Percentiles rank a stretch among this genome's conserved stretches.
These are phyloP conservation scores for Caenorhabditis tropicalis DNA, from an alignment of 1,140 invertebrate genomes.

Conservation along the genomic window DNA sequence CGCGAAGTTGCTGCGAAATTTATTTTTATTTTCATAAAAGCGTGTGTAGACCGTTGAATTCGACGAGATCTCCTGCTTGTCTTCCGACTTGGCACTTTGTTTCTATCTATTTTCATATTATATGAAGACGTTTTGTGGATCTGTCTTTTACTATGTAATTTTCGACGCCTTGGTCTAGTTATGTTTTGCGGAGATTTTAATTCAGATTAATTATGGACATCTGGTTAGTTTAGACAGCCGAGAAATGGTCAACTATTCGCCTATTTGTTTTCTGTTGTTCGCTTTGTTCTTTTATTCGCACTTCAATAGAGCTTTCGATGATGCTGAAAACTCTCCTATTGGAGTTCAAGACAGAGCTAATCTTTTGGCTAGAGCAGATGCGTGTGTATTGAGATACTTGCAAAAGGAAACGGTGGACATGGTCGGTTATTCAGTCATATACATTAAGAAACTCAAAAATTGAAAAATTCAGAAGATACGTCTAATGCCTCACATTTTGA, in stretches of 20 bases:
- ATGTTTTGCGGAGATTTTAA: background rate
- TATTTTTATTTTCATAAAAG: background rate
- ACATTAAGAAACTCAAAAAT: no score
- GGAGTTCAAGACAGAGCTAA: background rate
- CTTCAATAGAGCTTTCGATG: slow-evolving; percentile 11
- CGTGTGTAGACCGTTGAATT: slow-evolving; percentile 27
- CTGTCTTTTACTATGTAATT: background rate
- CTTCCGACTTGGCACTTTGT: slow-evolving; percentile 8
- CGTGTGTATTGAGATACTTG: background rate
- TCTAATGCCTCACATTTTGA: background rate
- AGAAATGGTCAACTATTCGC: background rate
- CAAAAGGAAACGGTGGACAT: background rate
- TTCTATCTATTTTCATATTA: no score
- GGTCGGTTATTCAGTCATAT: background rate
- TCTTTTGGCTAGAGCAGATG: background rate
- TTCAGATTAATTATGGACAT: background rate
- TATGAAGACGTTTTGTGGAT: no score
- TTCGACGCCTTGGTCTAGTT: background rate
- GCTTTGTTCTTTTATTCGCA: background rate
- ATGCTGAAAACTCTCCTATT: background rate
- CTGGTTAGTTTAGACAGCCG: background rate
- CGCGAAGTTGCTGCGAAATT: background rate
- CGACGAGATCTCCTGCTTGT: slow-evolving; percentile 14
- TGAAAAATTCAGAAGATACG: background rate
- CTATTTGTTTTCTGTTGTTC: background rate